Percentiles rank a stretch among this genome's conserved stretches.
Conservation (phyloP, 1,140 invertebrate genomes). For the Cecropterus lyciades region DNA sequence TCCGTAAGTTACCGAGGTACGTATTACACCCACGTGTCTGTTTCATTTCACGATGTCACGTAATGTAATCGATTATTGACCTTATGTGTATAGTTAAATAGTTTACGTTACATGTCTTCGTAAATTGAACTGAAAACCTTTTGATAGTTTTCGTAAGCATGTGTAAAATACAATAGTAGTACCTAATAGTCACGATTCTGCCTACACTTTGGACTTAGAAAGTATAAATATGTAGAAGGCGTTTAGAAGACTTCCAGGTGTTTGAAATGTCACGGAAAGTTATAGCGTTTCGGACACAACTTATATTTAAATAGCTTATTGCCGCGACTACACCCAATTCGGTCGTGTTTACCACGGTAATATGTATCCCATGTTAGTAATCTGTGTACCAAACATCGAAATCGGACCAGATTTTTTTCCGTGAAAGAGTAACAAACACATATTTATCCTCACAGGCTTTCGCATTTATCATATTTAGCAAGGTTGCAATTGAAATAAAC, state of each 20-base stretch:
- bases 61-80: constrained; percentile 1
- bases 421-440: too few relatives aligned
- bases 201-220: constrained; percentile 16
- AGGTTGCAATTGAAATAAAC: too few relatives aligned
- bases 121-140: constrained; percentile 21
- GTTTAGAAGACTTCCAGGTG: background rate
- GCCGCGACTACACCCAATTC: too few relatives aligned
- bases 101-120: background rate
- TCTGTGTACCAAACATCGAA: too few relatives aligned
- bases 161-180: constrained; percentile 41
- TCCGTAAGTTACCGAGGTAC: constrained; percentile 52
- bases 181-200: constrained; percentile 27
- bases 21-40: constrained; percentile 56
- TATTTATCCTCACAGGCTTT: too few relatives aligned
- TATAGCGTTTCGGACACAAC: too few relatives aligned
- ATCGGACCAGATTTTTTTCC: too few relatives aligned
- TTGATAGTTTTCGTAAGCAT: constrained; percentile 33
- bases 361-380: too few relatives aligned
- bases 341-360: too few relatives aligned
- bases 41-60: constrained; percentile 3
- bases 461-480: too few relatives aligned
- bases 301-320: too few relatives aligned
- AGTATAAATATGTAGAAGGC: background rate
- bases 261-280: too few relatives aligned
- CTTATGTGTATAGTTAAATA: constrained; percentile 15